Base-by-base conservation (phyloP, 1,140 invertebrate species). In the Mycetomoellerius zeteki region DNA sequence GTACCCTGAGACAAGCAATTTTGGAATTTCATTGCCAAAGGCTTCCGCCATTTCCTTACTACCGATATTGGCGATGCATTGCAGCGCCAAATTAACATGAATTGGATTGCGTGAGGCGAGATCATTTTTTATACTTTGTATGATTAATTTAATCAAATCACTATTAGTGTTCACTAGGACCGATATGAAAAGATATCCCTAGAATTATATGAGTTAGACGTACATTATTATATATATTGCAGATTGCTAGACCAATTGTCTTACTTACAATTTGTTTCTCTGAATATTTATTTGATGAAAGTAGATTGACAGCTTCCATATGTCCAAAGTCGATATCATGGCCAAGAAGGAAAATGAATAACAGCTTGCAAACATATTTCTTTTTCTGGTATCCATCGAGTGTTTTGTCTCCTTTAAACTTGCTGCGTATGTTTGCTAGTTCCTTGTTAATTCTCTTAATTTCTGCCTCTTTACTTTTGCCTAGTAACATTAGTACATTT, bases 311-410 rank as follows among this genome's bases (percentile, higher is more conserved):
- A 71, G 99, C 99, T 96, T 99, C 99, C 99, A 99, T 99, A 96
- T 99, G 99, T 78, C 99, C 99, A 96, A 99, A 99, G 96, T 99
- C 99, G 95, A 99, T 99, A 95, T 99, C 99, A 96, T 99, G 99
- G 72, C 99, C 98, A 87, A 99, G 97, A 64, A 99, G 96, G 95
- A 99, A 99, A 93, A 99, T 99, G 96, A 99, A 99, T 30, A 99
- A 96, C 82, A 99, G 96, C 95, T 99, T 99, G 96, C 99, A 99
- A 52, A 99, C 99, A 97, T 99, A 99, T 96, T 99, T 99, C 96
- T 99, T 99, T 96, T 99, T 99, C 94, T 99, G 99, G 95, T 99
- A 99, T 24, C 99, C 99, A 96, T 99, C 99, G 52, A 99, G 96
- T 50, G 99, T 99, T 96, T 99, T 99, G 95, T 99, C 99, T 81